A percentile compares a stretch with the other conserved stretches of the same genome.
Evolutionary conservation across 2,797 vertebrate genomes (phyloP).

Genomic region (Kryptopterus vitreolus): DNA sequence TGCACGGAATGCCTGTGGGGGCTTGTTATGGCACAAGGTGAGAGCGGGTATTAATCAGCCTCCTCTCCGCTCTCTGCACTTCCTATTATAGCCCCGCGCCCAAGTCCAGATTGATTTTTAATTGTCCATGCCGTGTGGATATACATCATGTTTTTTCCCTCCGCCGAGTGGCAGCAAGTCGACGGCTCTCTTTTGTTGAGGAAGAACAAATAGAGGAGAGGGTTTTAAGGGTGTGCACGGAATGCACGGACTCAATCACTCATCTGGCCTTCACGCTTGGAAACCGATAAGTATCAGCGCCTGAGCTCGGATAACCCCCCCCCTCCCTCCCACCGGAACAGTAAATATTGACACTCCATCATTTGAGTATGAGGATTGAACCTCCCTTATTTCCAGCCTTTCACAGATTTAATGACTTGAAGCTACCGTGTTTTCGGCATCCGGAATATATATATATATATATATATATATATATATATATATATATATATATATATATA

Average conservation of each 20-base stretch:
- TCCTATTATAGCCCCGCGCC: conserved; percentile 75
- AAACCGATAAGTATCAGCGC: conserved; percentile 42
- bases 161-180: conserved; percentile 27
- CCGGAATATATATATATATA: too few species aligned
- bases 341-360: conserved; percentile 52
- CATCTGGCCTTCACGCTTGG: conserved; percentile 45
- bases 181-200: conserved; percentile 25
- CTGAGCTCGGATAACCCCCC: conserved; percentile 23
- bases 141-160: conserved; percentile 76
- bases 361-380: conserved; percentile 41
- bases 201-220: conserved; percentile 26
- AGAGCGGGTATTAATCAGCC: conserved; percentile 80
- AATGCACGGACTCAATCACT: conserved; percentile 42
- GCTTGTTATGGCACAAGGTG: conserved; percentile 83
- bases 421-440: conserved; percentile 22
- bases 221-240: conserved; percentile 15
- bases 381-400: conserved; percentile 21
- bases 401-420: conserved; percentile 13
- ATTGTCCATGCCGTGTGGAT: conserved; percentile 77
- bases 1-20: conserved; percentile 68
- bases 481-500: too few species aligned
- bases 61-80: conserved; percentile 71
- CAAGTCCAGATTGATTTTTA: conserved; percentile 82
- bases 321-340: conserved; percentile 27
- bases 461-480: too few species aligned